Evolutionary conservation across 1,140 invertebrate genomes (phyloP), one percentile per base, ranked within the genome.

Genomic region (Drosophila trapezifrons): DNA sequence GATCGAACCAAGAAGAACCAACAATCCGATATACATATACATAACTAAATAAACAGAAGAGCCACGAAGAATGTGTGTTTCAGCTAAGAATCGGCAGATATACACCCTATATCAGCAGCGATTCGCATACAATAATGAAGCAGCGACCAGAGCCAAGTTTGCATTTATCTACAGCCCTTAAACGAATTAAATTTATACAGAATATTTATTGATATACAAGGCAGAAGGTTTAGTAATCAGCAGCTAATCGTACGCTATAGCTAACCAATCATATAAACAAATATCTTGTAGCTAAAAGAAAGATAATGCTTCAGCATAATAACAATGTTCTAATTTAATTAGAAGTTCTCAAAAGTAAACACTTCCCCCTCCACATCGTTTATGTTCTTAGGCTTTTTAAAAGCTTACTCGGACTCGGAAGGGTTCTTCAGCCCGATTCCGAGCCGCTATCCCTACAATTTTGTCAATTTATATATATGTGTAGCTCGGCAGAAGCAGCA

Each of bases 131-230:
- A n/a, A 42, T 63, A 57, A 58, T 47, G 57, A 76, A 52, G 49
- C 49, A 35, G 72, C 81, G 78, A 81, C 78, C 80, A 87, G 49
- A 54, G 83, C 83, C 83, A 83, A 87, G 86, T 87, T 77, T 87
- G 83, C 83, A 87, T 87, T 87, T 87, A 87, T 87, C 83, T 87
- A 87, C 80, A 79, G 42, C 38, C 40, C 77, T 63, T 43, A 47
- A 46, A 46, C 49, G 60, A 67, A 73, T 80, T 60, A 77, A 72
- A 78, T 79, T 75, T 78, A 78, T 76, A 80, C 38, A 71, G 59
- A 37, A 86, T 87, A 89, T 87, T 87, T 87, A 87, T 87, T 83
- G 83, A 67, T 82, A 85, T 85, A 85, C 59, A 83, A 71, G 37
- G n/a, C n/a, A 66, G 17, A 40, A 10, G 38, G n/a, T 27, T 42